Percentiles rank a stretch among this genome's conserved stretches.
phyloP scores from a whole-genome alignment of 2,797 vertebrate genomes.

The Babyrousa celebensis region DNA sequence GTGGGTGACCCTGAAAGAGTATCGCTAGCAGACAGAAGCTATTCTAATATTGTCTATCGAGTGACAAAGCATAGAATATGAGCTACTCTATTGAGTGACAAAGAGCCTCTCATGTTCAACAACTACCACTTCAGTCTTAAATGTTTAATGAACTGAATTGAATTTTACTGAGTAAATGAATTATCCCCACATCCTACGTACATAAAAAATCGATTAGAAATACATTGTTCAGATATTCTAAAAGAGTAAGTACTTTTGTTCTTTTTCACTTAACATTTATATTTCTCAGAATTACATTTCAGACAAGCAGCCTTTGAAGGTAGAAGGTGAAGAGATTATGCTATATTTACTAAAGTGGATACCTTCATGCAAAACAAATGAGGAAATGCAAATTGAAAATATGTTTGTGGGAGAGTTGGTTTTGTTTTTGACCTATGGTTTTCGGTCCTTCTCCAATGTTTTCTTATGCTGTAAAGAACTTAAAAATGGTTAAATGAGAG shows the following conservation, averaged over 20 bases:
- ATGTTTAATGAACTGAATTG: conserved; percentile 34
- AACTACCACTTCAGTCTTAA: neutral
- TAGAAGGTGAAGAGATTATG: conserved; percentile 3
- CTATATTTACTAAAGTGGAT: neutral
- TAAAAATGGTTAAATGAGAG: neutral
- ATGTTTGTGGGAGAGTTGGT: neutral
- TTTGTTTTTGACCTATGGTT: conserved; percentile 45
- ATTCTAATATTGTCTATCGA: neutral
- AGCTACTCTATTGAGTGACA: neutral
- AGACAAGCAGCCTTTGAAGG: conserved; percentile 37
- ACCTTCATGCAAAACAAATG: conserved; percentile 52
- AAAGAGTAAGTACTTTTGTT: conserved; percentile 60
- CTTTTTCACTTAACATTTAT: conserved; percentile 40
- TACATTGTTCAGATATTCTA: conserved; percentile 42
- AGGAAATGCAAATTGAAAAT: neutral
- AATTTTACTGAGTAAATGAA: conserved; percentile 41
- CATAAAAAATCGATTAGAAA: conserved; percentile 46
- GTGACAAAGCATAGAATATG: too few relatives aligned
- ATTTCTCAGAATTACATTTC: conserved; percentile 14
- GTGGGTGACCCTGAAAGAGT: neutral
- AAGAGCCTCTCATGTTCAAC: conserved; percentile 1
- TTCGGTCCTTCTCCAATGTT: neutral
- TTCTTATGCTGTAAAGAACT: neutral
- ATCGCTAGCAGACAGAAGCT: neutral
- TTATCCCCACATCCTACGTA: neutral